Evolutionary conservation across 2,888 invertebrate species (phyloP), one percentile per base, ranked within the genome.

Genomic region (Lycaena phlaeas): DNA sequence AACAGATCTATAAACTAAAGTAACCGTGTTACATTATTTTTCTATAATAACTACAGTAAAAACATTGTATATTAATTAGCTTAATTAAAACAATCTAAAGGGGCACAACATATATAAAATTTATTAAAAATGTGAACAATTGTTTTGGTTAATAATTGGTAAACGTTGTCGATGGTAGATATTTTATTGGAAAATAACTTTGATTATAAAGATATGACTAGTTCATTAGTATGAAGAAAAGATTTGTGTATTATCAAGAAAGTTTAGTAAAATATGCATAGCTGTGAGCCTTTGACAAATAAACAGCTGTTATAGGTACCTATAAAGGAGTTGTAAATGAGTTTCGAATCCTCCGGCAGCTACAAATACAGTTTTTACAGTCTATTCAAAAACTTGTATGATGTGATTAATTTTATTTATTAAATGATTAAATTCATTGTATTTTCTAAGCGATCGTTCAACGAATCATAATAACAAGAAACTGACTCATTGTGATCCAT

Each of bases 61-160:
- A 40, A 40, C 40, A 15, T 40, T 25, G 31, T 40, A 40, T 26
- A 40, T 29, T 39, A 28, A n/a, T 39, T 40, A 40, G 25, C 31
- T 31, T 34, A 26, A 36, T 36, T 26, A 68, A 73, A 75, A 73
- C 68, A 74, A 67, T 64, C 60, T 68, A 72, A 38, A 65, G 42
- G 57, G 68, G 66, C 66, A 77, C 75, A 81, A 81, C 78, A 58
- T 68, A 65, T 79, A 31, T 81, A 82, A 77, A 82, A 79, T 82
- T 79, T 78, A 65, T 76, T 75, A 76, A 78, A 64, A 64, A 66
- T 64, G 64, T 71, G 71, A 81, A 81, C 79, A 81, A 22, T 22
- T 49, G 58, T 68, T 81, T 82, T 82, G 81, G 82, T 79, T 77
- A 78, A 68, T 74, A 68, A 49, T 59, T 59, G 61, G 61, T 57